phyloP scores from a whole-genome alignment of 2,888 invertebrate genomes.

The Pardosa pseudoannulata region DNA sequence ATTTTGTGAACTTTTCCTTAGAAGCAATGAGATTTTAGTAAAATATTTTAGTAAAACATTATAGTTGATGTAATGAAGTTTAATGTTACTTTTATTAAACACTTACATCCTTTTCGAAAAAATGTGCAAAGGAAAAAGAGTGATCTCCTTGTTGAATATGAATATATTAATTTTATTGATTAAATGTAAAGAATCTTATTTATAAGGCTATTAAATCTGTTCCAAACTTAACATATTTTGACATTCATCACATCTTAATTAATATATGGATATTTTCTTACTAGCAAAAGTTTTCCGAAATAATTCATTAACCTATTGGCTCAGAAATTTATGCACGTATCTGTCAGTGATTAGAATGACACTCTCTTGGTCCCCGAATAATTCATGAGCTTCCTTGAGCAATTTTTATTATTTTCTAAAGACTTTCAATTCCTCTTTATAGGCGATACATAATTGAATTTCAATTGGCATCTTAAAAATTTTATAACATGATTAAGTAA shows the following conservation, averaged over 20 bases:
- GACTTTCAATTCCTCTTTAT: neutral
- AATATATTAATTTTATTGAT: too few relatives aligned
- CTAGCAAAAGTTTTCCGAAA: neutral
- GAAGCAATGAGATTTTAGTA: too few relatives aligned
- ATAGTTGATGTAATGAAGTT: too few relatives aligned
- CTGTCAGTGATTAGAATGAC: constrained; percentile 2
- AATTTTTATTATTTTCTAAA: neutral
- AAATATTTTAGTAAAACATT: too few relatives aligned
- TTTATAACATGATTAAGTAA: neutral
- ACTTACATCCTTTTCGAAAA: too few relatives aligned
- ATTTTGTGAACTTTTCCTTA: too few relatives aligned
- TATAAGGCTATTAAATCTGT: too few relatives aligned
- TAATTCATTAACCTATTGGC: constrained; percentile 7
- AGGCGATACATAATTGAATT: neutral
- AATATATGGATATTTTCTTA: neutral
- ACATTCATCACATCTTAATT: neutral
- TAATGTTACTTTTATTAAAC: too few relatives aligned
- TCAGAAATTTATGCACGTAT: constrained; percentile 1
- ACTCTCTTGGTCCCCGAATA: neutral
- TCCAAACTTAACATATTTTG: neutral
- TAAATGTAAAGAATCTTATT: too few relatives aligned
- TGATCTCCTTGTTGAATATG: too few relatives aligned
- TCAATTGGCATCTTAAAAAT: neutral
- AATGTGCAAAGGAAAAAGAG: too few relatives aligned
- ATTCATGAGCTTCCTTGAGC: neutral